phyloP scores from a whole-genome alignment of 1,140 invertebrate species.

The Adelges cooleyi region DNA sequence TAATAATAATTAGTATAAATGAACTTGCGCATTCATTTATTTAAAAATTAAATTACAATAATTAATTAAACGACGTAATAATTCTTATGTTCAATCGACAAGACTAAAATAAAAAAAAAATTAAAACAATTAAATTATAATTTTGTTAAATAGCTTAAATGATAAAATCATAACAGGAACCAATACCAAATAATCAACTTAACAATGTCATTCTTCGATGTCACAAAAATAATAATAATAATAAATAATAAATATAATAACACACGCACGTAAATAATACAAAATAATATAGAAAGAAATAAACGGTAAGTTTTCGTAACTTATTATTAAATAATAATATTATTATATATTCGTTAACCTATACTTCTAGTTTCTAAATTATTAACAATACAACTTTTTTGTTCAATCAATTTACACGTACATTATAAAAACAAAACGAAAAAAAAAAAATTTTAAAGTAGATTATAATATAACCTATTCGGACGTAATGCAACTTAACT shows the following conservation, averaged over 20 bases:
- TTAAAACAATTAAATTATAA: conserved; percentile 13
- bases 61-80: conserved; percentile 5
- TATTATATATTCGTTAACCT: not conserved
- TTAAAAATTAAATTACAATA: conserved; percentile 19
- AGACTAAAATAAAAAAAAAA: not conserved
- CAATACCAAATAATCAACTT: conserved; percentile 29
- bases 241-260: conserved; percentile 15
- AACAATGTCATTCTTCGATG: conserved; percentile 7
- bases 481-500: conserved; percentile 24
- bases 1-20: conserved; percentile 18
- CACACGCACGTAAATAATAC: not conserved
- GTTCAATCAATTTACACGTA: conserved; percentile 24
- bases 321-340: not conserved
- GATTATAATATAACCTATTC: conserved; percentile 20
- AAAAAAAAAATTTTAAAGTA: conserved; percentile 14
- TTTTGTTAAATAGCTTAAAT: conserved; percentile 22
- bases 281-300: not conserved
- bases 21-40: no score
- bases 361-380: conserved; percentile 12
- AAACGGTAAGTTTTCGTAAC: conserved; percentile 2
- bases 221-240: conserved; percentile 15
- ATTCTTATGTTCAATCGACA: not conserved
- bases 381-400: conserved; percentile 22
- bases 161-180: conserved; percentile 28
- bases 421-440: conserved; percentile 23